These are phyloP conservation scores for Cottus gobio DNA, from an alignment of 2,113 vertebrate species.

Conservation along the genomic window DNA sequence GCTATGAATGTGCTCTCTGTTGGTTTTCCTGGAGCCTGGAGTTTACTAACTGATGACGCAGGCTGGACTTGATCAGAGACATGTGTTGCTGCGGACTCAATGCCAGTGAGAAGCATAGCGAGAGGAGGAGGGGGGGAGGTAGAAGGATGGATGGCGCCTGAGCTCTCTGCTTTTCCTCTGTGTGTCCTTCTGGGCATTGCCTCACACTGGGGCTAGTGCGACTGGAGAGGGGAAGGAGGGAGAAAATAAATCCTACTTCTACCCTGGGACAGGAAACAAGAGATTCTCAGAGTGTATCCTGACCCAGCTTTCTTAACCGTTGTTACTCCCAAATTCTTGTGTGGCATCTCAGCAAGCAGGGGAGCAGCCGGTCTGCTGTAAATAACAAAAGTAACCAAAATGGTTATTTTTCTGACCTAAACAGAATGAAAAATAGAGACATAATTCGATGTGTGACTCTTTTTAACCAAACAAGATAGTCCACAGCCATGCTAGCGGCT, in stretches of 20 bases:
- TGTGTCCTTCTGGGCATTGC: conserved; percentile 70
- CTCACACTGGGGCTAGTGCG: conserved; percentile 61
- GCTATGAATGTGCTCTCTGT: conserved; percentile 87
- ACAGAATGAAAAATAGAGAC: no score
- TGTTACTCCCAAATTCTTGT: conserved; percentile 65
- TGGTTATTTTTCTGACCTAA: background rate
- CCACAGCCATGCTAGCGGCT: background rate
- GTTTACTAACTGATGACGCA: conserved; percentile 88
- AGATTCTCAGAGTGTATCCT: conserved; percentile 69
- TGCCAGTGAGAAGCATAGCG: conserved; percentile 79
- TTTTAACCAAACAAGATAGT: background rate
- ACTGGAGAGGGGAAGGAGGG: conserved; percentile 50
- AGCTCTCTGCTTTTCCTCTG: conserved; percentile 63
- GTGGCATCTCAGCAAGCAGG: conserved; percentile 49
- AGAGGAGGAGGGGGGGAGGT: conserved; percentile 42
- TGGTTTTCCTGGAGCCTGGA: conserved; percentile 86
- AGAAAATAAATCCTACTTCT: conserved; percentile 68
- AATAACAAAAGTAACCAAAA: conserved; percentile 19
- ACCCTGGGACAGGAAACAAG: conserved; percentile 75
- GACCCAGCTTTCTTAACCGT: conserved; percentile 62
- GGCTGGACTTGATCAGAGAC: conserved; percentile 86
- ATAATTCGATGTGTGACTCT: background rate
- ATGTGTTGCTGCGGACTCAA: conserved; percentile 81
- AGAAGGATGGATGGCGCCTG: conserved; percentile 76
- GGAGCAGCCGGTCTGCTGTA: conserved; percentile 16